A percentile compares a stretch with the other conserved stretches of the same genome.
Conservation (phyloP, 2,888 invertebrate genomes). For the Leucophora obtusa region DNA sequence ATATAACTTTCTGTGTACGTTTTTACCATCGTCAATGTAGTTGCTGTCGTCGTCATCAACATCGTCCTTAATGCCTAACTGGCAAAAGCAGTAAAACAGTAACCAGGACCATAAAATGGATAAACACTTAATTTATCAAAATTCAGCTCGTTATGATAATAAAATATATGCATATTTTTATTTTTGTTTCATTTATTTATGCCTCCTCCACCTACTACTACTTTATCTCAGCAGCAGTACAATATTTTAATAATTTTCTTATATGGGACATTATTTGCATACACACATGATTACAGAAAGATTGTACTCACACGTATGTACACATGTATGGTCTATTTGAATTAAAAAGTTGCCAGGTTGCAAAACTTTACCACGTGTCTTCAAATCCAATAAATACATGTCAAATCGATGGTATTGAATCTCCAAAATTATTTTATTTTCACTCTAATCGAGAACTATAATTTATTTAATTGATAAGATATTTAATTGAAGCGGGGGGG, state of each 20-base stretch:
- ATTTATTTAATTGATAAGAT: no score
- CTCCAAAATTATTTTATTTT: no score
- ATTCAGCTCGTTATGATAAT: constrained; percentile 75
- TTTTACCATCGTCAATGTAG: constrained; percentile 33
- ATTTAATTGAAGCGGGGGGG: no score
- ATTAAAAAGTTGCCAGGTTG: constrained; percentile 20
- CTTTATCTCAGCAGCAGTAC: not conserved
- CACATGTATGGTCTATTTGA: no score
- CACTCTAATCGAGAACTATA: no score
- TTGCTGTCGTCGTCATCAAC: constrained; percentile 29
- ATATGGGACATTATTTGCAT: constrained; percentile 53
- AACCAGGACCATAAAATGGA: constrained; percentile 65
- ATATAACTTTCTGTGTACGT: not conserved
- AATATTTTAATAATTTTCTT: constrained; percentile 36
- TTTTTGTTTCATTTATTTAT: constrained; percentile 37
- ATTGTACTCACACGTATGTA: constrained; percentile 1
- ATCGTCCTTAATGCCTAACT: constrained; percentile 6
- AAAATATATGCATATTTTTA: constrained; percentile 64
- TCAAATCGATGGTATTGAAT: no score
- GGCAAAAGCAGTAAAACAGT: constrained; percentile 42
- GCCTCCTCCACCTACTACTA: not conserved
- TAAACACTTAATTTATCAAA: constrained; percentile 77
- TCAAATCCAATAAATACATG: no score
- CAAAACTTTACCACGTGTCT: no score
- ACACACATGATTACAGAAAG: not conserved